Percentiles rank a stretch among this genome's conserved stretches.
phyloP scores from a whole-genome alignment of 2,797 vertebrate species.

The Sorex maritimensis region DNA sequence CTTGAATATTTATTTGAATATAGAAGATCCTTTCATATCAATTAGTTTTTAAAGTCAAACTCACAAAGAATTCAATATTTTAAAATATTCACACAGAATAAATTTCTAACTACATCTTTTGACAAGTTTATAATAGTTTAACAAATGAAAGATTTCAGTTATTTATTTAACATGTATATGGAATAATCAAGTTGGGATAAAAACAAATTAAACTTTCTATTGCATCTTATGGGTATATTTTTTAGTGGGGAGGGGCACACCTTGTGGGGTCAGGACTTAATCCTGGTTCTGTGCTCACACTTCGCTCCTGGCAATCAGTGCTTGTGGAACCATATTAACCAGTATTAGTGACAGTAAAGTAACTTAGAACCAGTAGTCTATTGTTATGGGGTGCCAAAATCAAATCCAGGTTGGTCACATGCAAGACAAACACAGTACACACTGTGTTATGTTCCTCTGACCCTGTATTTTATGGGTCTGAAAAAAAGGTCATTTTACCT shows the following conservation, averaged over 20 bases:
- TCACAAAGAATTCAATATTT: constrained; percentile 53
- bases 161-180: constrained; percentile 29
- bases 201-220: constrained; percentile 27
- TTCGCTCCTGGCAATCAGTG: too few relatives aligned
- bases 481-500: background rate
- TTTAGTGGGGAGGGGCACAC: too few relatives aligned
- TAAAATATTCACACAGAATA: constrained; percentile 7
- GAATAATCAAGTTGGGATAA: constrained; percentile 40
- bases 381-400: too few relatives aligned
- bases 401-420: too few relatives aligned
- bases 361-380: too few relatives aligned
- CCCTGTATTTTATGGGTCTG: too few relatives aligned
- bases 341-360: too few relatives aligned
- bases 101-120: constrained; percentile 66
- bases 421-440: too few relatives aligned
- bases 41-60: constrained; percentile 77
- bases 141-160: constrained; percentile 48
- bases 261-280: too few relatives aligned
- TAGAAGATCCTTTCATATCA: constrained; percentile 81
- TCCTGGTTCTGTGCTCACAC: too few relatives aligned
- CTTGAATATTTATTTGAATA: constrained; percentile 84
- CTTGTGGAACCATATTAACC: too few relatives aligned
- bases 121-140: constrained; percentile 60
- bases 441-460: too few relatives aligned
- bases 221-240: background rate